Percentiles rank a stretch among this genome's conserved stretches.
Evolutionary conservation across 2,888 invertebrate genomes (phyloP).

Genomic region (Tetropium fuscum): DNA sequence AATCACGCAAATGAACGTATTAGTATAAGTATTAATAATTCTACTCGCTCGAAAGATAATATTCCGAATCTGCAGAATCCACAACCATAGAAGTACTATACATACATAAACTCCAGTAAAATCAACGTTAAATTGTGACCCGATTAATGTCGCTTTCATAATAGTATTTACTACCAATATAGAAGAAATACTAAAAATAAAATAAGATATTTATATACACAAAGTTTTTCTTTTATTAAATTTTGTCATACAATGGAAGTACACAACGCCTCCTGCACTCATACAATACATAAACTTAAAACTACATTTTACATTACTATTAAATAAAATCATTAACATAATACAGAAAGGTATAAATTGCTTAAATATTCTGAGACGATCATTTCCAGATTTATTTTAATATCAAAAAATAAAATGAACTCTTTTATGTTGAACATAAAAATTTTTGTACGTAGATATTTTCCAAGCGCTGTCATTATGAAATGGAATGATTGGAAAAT

Average conservation of each 20-base stretch:
- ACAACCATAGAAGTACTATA: no score
- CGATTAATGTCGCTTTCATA: no score
- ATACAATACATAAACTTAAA: slow-evolving; percentile 58
- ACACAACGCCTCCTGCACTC: slow-evolving; percentile 56
- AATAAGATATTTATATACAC: slow-evolving; percentile 49
- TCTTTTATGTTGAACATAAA: slow-evolving; percentile 44
- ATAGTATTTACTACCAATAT: no score
- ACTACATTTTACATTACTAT: slow-evolving; percentile 48
- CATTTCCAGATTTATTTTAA: slow-evolving; percentile 33
- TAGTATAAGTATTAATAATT: no score
- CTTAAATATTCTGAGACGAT: slow-evolving; percentile 33
- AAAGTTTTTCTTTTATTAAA: slow-evolving; percentile 56
- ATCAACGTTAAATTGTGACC: no score
- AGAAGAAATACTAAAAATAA: slow-evolving; percentile 7
- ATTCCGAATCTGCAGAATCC: no score
- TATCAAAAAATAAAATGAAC: slow-evolving; percentile 49
- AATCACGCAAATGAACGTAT: no score
- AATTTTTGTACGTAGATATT: slow-evolving; percentile 43
- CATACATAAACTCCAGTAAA: no score
- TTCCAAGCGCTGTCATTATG: slow-evolving; percentile 42
- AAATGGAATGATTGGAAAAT: slow-evolving; percentile 50
- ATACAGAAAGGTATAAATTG: slow-evolving; percentile 51
- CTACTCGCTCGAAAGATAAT: no score
- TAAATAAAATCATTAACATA: slow-evolving; percentile 54
- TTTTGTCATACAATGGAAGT: slow-evolving; percentile 56